Base-by-base conservation (phyloP, 2,888 invertebrate species). In the Azorinus chamasolen region DNA sequence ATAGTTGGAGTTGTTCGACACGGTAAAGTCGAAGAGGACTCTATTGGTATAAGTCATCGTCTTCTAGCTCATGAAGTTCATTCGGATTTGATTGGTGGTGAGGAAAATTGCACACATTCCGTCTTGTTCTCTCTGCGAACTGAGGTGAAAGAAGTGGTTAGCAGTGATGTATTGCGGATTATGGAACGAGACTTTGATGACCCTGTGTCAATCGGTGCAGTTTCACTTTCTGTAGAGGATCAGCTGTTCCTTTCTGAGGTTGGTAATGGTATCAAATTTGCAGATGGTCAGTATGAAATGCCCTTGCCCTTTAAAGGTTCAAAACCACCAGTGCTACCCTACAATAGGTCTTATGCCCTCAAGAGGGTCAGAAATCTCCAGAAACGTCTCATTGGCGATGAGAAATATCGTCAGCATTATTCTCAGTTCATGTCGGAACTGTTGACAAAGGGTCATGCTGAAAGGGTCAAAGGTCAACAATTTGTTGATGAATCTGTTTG, bases 1-100 rank as follows among this genome's bases (percentile, higher is more conserved):
- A 54, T 79, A 14, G 65, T 71, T 10, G 81, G 78, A 6, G 41
- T 59, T 22, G 58, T 50, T 43, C 24, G 14, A 12, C 46, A 54
- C 14, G 25, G 16, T 22, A 14, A 27, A 1, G 6, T 39, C 10
- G 39, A 50, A 12, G 24, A 24, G n/a, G 64, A 53, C 27, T 20
- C 39, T 20, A 54, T 64, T 14, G 41, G 64, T 22, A 3, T 41
- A n/a, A 64, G 64, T 20, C 64, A 64, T 54, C 53, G 54, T 1
- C n/a, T 64, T 22, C 20, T 53, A 24, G 37, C 66, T 14, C 2
- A 1, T 24, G 62, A 62, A 37, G 73, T 65, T 14, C 39, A 39
- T 45, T 32, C 46, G 8, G 41, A 2, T 10, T 25, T 58, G 3
- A n/a, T n/a, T n/a, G n/a, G n/a, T n/a, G n/a, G n/a, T n/a, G 4